Evolutionary conservation across 2,113 vertebrate species (phyloP), one percentile per base, ranked within the genome.

Genomic region (Tylochromis polylepis): DNA sequence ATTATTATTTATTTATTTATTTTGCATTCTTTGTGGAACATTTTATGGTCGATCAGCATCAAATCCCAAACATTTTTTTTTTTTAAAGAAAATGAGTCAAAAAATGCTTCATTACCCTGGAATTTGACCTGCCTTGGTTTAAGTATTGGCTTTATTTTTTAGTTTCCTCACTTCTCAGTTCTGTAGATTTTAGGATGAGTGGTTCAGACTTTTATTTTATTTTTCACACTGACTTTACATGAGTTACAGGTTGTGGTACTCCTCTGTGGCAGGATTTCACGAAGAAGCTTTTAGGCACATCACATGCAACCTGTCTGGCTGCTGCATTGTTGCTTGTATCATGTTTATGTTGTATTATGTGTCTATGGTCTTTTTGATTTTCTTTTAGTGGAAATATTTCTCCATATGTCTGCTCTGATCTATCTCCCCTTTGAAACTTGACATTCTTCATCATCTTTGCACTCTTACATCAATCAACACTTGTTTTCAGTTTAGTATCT

Each of bases 401-500:
- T 60, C 53, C 65, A 20, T 83, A 70, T 55, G 24, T 87, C 58
- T 78, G 18, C 65, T 79, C 57, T 56, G 87, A n/a, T 46, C 79
- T 38, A 6, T 67, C 5, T 62, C 12, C 24, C 5, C 77, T 31
- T 88, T 79, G 6, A 58, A 88, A 80, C 65, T 57, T 62, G 3
- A 34, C 34, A 79, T 83, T 75, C n/a, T 58, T 85, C 8, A 78
- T 79, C 11, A 18, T 88, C 79, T 70, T 89, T 87, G 82, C 85
- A 82, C 72, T 81, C 62, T 80, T 60, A 56, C 53, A 88, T 82
- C 82, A 90, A 92, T 82, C 77, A 79, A 81, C 59, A 72, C 65
- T 91, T 88, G 20, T 88, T 93, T 93, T 85, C 89, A 92, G 85
- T 83, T 84, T 55, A 87, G 20, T 46, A n/a, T 85, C 51, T 91